Conservation (phyloP, 2,113 vertebrate species). For the Anoplopoma fimbria region DNA sequence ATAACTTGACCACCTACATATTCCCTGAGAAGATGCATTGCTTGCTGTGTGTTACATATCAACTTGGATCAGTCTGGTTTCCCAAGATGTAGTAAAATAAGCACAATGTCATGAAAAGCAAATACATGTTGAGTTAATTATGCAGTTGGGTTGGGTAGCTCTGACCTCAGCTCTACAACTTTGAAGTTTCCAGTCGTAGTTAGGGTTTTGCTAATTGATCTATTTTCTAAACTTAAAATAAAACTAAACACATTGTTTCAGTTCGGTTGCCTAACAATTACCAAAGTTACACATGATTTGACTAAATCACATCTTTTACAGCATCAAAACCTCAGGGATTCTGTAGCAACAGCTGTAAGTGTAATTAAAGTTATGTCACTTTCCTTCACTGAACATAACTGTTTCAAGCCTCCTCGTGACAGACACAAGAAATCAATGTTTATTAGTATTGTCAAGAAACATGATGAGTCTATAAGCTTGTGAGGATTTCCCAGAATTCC, state of each 20-base stretch:
- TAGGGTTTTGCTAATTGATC: conserved; percentile 13
- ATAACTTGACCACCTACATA: conserved; percentile 6
- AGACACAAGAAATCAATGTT: neutral
- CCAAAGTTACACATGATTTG: neutral
- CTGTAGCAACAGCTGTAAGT: neutral
- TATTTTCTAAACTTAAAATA: conserved; percentile 12
- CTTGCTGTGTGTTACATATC: conserved; percentile 1
- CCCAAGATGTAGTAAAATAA: conserved; percentile 41
- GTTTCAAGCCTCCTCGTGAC: neutral
- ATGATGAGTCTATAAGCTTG: neutral
- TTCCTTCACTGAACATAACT: neutral
- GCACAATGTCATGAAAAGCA: conserved; percentile 39
- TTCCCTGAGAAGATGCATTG: neutral
- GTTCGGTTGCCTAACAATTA: conserved; percentile 10
- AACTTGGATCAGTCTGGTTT: conserved; percentile 24
- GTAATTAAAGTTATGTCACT: neutral
- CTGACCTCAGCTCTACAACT: conserved; percentile 13
- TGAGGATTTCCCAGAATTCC: conserved; percentile 28
- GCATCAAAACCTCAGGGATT: neutral
- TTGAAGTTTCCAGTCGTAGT: conserved; percentile 10
- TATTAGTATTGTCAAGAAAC: neutral
- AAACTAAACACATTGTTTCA: conserved; percentile 32
- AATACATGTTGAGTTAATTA: conserved; percentile 43
- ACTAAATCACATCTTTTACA: conserved; percentile 1
- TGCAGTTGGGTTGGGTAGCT: neutral